These are phyloP conservation scores for Hippotragus niger DNA, from an alignment of 2,113 vertebrate genomes.

Conservation along the genomic window DNA sequence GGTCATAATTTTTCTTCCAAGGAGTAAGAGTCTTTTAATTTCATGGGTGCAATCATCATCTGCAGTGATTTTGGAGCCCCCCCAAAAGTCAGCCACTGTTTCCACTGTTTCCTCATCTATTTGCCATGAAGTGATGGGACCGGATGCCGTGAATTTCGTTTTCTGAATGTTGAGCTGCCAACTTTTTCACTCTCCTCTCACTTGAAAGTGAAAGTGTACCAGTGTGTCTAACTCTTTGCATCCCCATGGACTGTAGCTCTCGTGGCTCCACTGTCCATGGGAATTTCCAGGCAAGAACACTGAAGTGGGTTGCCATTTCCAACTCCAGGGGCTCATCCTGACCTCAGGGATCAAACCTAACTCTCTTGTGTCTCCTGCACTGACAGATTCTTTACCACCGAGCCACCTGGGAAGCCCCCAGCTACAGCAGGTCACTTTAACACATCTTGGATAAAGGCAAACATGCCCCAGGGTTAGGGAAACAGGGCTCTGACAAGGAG, in stretches of 20 bases:
- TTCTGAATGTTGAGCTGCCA: too few species aligned
- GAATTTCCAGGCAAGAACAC: neutral
- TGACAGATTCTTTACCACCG: neutral
- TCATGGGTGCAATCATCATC: too few species aligned
- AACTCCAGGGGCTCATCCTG: neutral
- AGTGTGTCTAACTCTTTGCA: neutral
- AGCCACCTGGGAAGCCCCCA: neutral
- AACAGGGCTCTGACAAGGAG: neutral
- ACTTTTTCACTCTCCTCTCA: too few species aligned
- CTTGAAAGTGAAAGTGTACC: too few species aligned
- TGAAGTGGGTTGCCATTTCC: neutral
- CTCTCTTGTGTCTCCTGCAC: neutral
- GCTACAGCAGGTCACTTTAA: neutral
- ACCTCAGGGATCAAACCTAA: neutral
- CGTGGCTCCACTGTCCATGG: rapidly evolving
- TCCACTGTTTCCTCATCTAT: too few species aligned
- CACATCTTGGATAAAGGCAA: neutral
- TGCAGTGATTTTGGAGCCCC: too few species aligned
- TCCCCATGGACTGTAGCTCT: neutral
- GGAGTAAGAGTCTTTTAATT: too few species aligned
- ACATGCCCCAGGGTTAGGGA: rapidly evolving
- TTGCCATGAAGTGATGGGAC: too few species aligned
- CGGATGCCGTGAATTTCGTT: too few species aligned
- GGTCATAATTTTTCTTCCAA: too few species aligned
- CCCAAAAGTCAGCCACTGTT: too few species aligned